These are phyloP conservation scores for Himalopsyche phryganea DNA, from an alignment of 1,140 invertebrate genomes.

Conservation along the genomic window DNA sequence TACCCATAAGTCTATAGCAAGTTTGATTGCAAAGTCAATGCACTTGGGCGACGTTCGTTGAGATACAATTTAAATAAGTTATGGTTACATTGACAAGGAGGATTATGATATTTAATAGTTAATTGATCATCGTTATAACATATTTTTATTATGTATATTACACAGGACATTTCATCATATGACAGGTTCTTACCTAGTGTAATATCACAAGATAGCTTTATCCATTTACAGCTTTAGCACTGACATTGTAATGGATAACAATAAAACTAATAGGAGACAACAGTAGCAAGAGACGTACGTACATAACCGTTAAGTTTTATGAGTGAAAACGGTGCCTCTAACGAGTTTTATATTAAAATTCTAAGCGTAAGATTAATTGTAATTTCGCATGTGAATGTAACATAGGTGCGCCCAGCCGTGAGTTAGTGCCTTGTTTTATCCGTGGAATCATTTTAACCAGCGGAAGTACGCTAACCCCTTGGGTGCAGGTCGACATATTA, in stretches of 20 bases:
- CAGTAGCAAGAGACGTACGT: constrained; percentile 10
- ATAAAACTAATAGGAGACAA: constrained; percentile 6
- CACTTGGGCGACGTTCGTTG: no score
- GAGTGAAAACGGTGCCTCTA: constrained; percentile 19
- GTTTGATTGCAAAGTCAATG: no score
- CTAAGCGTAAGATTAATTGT: constrained; percentile 29
- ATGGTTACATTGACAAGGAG: no score
- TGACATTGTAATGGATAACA: neutral
- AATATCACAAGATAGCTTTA: no score
- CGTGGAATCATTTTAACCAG: constrained; percentile 10
- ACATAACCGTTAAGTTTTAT: constrained; percentile 29
- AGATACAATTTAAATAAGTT: no score
- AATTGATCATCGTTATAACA: no score
- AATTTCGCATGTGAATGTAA: constrained; percentile 30
- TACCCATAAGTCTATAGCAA: no score
- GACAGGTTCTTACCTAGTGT: no score
- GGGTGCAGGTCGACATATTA: neutral
- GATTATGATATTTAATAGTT: no score
- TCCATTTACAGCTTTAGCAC: neutral
- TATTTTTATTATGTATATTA: no score
- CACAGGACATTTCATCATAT: no score
- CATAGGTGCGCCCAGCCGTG: constrained; percentile 11
- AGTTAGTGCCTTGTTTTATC: constrained; percentile 18
- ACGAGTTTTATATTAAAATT: constrained; percentile 20
- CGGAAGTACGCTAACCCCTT: constrained; percentile 11